A percentile compares a stretch with the other conserved stretches of the same genome.
phyloP scores from a whole-genome alignment of 2,888 invertebrate genomes.

The Blastobasis lacticolella region DNA sequence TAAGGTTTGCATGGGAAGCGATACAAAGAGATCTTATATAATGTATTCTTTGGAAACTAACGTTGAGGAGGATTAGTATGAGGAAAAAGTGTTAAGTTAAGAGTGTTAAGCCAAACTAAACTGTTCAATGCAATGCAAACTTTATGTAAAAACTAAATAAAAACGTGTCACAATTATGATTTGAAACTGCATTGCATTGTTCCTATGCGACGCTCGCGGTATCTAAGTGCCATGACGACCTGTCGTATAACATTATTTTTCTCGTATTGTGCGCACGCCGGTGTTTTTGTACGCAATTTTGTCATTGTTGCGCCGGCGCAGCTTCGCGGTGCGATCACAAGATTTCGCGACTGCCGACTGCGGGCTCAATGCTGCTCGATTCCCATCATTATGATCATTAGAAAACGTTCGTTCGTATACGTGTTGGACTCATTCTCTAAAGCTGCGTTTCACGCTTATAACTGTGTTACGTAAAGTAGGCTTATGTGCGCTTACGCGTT shows the following conservation, averaged over 20 bases:
- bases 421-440: slow-evolving; percentile 23
- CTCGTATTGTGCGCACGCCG: slow-evolving; percentile 13
- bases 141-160: too few relatives aligned
- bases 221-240: slow-evolving; percentile 9
- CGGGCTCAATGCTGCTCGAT: slow-evolving; percentile 33
- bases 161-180: too few relatives aligned
- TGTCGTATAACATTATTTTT: slow-evolving; percentile 12
- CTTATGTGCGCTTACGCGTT: slow-evolving; percentile 7
- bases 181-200: slow-evolving; percentile 3
- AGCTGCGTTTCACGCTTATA: slow-evolving; percentile 5
- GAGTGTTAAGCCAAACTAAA: too few relatives aligned
- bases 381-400: slow-evolving; percentile 37
- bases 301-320: slow-evolving; percentile 23
- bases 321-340: slow-evolving; percentile 26
- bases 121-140: too few relatives aligned
- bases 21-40: too few relatives aligned
- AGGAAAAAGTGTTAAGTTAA: too few relatives aligned
- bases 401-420: slow-evolving; percentile 17
- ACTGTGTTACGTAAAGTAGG: slow-evolving; percentile 10
- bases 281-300: slow-evolving; percentile 29
- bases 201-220: slow-evolving; percentile 12
- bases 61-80: too few relatives aligned
- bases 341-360: slow-evolving; percentile 37
- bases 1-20: too few relatives aligned
- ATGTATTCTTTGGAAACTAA: too few relatives aligned